These are phyloP conservation scores for Phrynosoma platyrhinos DNA, from an alignment of 2,113 vertebrate species.

Conservation along the genomic window DNA sequence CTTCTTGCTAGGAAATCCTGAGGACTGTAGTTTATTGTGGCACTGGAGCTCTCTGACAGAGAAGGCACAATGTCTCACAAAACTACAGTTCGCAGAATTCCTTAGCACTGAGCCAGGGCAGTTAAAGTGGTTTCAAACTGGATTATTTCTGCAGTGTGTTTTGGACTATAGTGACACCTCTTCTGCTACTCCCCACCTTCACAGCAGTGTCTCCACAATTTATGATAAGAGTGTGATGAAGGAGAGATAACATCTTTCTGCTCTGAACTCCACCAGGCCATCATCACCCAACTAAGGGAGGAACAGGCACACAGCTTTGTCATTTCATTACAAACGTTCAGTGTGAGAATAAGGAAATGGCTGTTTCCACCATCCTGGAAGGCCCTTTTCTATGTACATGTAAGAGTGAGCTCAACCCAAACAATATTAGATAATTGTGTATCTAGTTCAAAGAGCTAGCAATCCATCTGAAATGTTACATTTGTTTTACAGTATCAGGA, in stretches of 20 bases:
- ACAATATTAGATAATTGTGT: not conserved
- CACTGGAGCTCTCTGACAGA: too few species aligned
- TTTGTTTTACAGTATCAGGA: too few species aligned
- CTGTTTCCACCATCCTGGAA: not conserved
- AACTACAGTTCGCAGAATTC: too few species aligned
- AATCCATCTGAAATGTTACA: not conserved
- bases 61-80: too few species aligned
- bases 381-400: not conserved
- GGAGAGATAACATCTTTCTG: not conserved
- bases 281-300: not conserved
- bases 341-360: not conserved
- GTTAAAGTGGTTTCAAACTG: too few species aligned
- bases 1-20: not conserved
- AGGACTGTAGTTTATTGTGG: too few species aligned
- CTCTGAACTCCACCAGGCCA: not conserved
- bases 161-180: too few species aligned
- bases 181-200: too few species aligned
- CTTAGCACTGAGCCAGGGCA: too few species aligned
- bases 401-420: not conserved
- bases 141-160: too few species aligned
- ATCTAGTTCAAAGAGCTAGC: not conserved
- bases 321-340: not conserved
- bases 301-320: not conserved
- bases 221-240: not conserved
- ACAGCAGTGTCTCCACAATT: not conserved